Evolutionary conservation across 2,113 vertebrate species (phyloP).

Genomic region (Mormyrus iriodes): DNA sequence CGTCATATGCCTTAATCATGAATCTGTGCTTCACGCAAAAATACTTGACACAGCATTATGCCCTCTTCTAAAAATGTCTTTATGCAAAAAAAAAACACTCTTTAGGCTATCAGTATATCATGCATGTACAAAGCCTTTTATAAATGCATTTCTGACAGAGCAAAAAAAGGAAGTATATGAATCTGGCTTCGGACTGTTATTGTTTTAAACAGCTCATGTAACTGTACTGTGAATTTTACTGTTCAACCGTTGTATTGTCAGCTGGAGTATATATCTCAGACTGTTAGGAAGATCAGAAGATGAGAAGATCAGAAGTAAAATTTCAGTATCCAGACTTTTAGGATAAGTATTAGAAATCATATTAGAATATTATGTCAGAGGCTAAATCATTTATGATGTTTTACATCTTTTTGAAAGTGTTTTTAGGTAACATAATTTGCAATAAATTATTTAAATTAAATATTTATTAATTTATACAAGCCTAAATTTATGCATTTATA

Average conservation of each 20-base stretch:
- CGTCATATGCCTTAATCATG: background rate
- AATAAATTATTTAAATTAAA: background rate
- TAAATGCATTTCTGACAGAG: background rate
- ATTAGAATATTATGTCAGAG: background rate
- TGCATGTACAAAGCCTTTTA: background rate
- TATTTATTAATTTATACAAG: background rate
- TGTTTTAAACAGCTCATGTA: background rate
- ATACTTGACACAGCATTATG: background rate
- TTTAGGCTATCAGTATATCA: background rate
- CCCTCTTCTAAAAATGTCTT: background rate
- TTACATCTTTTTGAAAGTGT: background rate
- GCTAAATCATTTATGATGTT: background rate
- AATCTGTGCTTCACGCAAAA: background rate
- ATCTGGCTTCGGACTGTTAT: background rate
- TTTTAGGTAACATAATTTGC: background rate
- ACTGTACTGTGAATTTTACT: background rate
- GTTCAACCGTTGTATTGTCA: background rate
- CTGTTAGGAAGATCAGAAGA: background rate
- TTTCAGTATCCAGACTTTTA: background rate
- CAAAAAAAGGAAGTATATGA: background rate
- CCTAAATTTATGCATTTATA: background rate
- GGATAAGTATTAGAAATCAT: background rate
- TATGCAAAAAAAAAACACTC: background rate
- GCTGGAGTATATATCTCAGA: background rate
- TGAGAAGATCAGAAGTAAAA: background rate